Evolutionary conservation across 2,888 invertebrate genomes (phyloP), one percentile per base, ranked within the genome.

Genomic region (Eilema sororculum): DNA sequence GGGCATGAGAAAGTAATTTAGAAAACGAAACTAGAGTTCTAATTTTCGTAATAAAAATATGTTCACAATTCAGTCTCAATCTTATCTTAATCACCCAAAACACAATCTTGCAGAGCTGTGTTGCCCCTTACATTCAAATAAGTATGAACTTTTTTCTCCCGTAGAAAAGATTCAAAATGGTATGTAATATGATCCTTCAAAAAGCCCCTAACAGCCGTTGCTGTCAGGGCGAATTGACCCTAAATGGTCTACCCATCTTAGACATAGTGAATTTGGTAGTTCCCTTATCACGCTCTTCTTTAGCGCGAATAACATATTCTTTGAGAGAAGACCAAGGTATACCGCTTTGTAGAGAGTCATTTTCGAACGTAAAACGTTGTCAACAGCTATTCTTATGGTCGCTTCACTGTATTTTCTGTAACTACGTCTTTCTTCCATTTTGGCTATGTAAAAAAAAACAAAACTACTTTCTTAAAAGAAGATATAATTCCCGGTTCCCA

Each of bases 381-480:
- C 33, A 22, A 62, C 10, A 20, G 62, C 62, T 0, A 20, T 37
- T 62, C 24, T 62, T 28, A 62, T 9, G 20, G 62, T 24, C 0
- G n/a, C 13, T 37, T 62, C 62, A 37, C 33, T 62, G 28, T 62
- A 62, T 37, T 28, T 24, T 65, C 68, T 28, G 20, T 63, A 63
- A 8, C 8, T 37, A 30, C 25, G 6, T 37, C 13, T 13, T 13
- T 12, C 37, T 37, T 37, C 13, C 13, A 13, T 37, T 37, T 37
- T 37, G 37, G 13, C 37, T 37, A 13, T 37, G 13, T 33, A 58
- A 24, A 24, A 58, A 24, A 24, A 28, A 28, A 28, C 28, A 24
- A 58, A 58, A 22, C 8, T 22, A 24, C 57, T 58, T 10, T 25
- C 24, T 58, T 58, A 24, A 58, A 37, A 37, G 9, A 37, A 37